Evolutionary conservation across 2,888 invertebrate species (phyloP).

Genomic region (Hemithea aestivaria): DNA sequence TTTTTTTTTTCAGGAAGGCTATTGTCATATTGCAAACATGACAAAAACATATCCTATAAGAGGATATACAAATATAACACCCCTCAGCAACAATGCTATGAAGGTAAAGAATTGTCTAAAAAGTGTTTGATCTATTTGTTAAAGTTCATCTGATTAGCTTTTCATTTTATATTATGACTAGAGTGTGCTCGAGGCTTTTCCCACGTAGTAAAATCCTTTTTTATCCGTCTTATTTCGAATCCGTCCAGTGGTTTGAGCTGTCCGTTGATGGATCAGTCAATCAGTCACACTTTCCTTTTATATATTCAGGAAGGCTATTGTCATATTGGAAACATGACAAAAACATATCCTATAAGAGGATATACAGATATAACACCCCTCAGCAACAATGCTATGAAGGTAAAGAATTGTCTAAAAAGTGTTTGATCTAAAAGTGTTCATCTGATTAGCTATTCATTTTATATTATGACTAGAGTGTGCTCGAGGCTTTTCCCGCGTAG

Average conservation of each 20-base stretch:
- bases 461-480: too few relatives aligned
- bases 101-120: too few relatives aligned
- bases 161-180: neutral
- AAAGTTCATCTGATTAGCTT: neutral
- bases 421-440: too few relatives aligned
- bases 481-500: too few relatives aligned
- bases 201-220: too few relatives aligned
- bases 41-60: conserved; percentile 82
- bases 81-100: conserved; percentile 82
- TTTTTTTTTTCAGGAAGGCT: conserved; percentile 83
- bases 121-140: too few relatives aligned
- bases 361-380: conserved; percentile 90
- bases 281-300: too few relatives aligned
- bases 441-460: neutral
- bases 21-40: conserved; percentile 85
- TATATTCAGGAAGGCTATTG: conserved; percentile 87
- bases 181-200: too few relatives aligned
- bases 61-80: conserved; percentile 91
- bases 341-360: conserved; percentile 84
- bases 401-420: too few relatives aligned
- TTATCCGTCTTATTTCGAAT: too few relatives aligned
- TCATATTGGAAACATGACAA: conserved; percentile 81
- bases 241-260: too few relatives aligned
- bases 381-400: conserved; percentile 83
- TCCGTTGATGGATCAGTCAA: too few relatives aligned